Evolutionary conservation across 2,888 invertebrate genomes (phyloP), one percentile per base, ranked within the genome.

Genomic region (Mactromeris polynyma): DNA sequence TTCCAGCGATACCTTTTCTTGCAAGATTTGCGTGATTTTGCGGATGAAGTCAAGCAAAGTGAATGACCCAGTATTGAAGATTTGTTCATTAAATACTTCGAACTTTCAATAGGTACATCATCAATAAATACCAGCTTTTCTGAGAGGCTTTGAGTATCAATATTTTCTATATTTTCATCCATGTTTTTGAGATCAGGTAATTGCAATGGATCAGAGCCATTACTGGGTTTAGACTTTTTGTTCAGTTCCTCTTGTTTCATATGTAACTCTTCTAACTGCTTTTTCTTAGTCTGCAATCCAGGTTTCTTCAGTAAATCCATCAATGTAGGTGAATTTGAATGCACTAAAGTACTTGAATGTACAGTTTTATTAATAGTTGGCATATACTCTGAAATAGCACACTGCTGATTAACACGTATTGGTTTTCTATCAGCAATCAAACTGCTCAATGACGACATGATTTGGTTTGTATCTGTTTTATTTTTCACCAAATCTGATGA

Each of bases 31-130:
- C 51, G 31, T 51, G 31, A 0, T 36, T 77, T 84, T 7, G 73
- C 14, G 1, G 14, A 81, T 51, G 89, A 33, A 4, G 83, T 85
- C 51, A 94, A 73, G 83, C 93, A 90, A 19, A 94, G 38, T 9
- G 91, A 85, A 58, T 90, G 91, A n/a, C 93, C 94, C 42, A 93
- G 54, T 4, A 81, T 64, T 3, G 94, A 94, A 11, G 93, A 90
- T 38, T 54, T 51, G 46, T 77, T 51, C 2, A 79, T 42, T 2
- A 84, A 40, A 51, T 90, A 80, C 31, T 83, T 85, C 17, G 86
- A 31, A 80, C 40, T 64, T 42, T 86, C 87, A 46, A 54, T 14
- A 21, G 46, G 33, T 4, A 42, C 19, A 54, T 83, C 87, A 46
- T 80, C 80, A n/a, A 33, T n/a, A 36, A 77, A 26, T 36, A 31